Evolutionary conservation across 2,888 invertebrate species (phyloP), one percentile per base, ranked within the genome.

Genomic region (Leucozona laternaria): DNA sequence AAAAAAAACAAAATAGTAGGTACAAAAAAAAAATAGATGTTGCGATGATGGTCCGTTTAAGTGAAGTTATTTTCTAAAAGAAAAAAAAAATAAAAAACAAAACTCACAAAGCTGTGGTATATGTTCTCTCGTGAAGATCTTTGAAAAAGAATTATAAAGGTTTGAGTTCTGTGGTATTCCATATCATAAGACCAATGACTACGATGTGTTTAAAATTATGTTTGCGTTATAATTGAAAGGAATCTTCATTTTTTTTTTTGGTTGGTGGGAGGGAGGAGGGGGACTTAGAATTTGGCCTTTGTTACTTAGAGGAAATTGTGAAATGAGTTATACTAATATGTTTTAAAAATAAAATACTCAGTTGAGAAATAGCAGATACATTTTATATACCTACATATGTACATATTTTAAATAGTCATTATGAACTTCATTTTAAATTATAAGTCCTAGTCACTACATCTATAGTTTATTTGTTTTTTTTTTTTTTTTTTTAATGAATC

Each of bases 161-260:
- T 8, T 66, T 66, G 31, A 31, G 31, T 20, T 45, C 17, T 66
- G 20, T 31, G 45, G 48, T 64, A 64, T 64, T 45, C 28, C 45
- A 66, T 34, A 66, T 34, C 64, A 48, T 48, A 13, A 17, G 28
- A 31, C 45, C 17, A 37, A 20, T 40, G 45, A 48, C 50, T 13
- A 22, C 4, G 50, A 50, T 37, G 66, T 68, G 66, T 50, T 50
- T 34, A n/a, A 50, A 68, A 50, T 68, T 34, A 20, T 68, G 53
- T 68, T 68, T 68, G 48, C 34, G 37, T 68, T 68, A 37, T 25
- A 68, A 68, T 37, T 68, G 68, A 68, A 68, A 68, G 48, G 31
- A 31, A 48, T 22, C 8, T 22, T 17, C 2, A 11, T 22, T 45
- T 28, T 37, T 2, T 13, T 40, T 3, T 11, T 8, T 31, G 6